Conservation (phyloP, 1,140 invertebrate species). For the Phocides pigmalion region DNA sequence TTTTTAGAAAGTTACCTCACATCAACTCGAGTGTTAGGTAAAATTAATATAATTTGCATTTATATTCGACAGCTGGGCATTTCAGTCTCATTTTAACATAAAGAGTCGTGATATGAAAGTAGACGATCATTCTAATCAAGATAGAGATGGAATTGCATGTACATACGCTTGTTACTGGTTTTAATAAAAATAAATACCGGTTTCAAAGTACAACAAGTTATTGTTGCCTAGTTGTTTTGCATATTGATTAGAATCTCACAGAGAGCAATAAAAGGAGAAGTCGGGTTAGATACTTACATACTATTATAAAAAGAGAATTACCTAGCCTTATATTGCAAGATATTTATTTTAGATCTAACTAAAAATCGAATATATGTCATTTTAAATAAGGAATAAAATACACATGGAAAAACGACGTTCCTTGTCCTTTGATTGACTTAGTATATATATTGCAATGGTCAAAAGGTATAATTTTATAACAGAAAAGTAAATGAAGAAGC, state of each 20-base stretch:
- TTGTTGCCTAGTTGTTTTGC: constrained; percentile 19
- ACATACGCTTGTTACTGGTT: not conserved
- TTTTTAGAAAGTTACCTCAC: constrained; percentile 84
- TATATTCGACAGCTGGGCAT: constrained; percentile 24
- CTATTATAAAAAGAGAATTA: constrained; percentile 12
- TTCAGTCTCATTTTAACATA: not conserved
- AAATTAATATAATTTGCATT: constrained; percentile 55
- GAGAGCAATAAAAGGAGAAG: constrained; percentile 14
- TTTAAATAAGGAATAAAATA: too few species aligned
- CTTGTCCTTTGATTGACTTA: too few species aligned
- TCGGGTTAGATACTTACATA: constrained; percentile 11
- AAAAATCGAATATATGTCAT: too few species aligned
- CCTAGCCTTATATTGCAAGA: not conserved
- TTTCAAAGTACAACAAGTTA: constrained; percentile 23
- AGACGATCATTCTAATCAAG: not conserved
- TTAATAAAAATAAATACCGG: constrained; percentile 21
- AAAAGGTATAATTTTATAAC: not conserved
- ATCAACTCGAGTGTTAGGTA: constrained; percentile 56
- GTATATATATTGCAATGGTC: not conserved
- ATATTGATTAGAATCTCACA: constrained; percentile 21
- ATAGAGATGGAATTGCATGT: not conserved
- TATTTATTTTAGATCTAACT: too few species aligned
- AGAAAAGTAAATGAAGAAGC: not conserved
- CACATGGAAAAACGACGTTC: too few species aligned
- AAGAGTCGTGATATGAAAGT: constrained; percentile 13